phyloP scores from a whole-genome alignment of 2,113 vertebrate genomes.

The Kryptolebias marmoratus region DNA sequence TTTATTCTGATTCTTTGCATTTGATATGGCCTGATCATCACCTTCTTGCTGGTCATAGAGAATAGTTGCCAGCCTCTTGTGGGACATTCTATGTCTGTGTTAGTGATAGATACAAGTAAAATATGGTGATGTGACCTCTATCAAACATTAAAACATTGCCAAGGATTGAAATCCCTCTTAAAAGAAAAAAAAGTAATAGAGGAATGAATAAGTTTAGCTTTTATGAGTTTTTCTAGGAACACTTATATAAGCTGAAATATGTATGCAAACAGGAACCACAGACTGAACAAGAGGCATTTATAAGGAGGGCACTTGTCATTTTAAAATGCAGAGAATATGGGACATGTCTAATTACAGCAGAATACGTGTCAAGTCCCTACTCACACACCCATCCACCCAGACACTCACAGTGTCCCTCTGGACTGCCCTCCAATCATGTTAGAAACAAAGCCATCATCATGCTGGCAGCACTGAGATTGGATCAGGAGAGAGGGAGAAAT shows the following conservation, averaged over 20 bases:
- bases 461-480: slow-evolving; percentile 45
- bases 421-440: slow-evolving; percentile 41
- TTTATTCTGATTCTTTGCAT: too few relatives aligned
- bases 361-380: slow-evolving; percentile 12
- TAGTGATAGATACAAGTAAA: background rate
- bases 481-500: slow-evolving; percentile 24
- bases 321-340: slow-evolving; percentile 15
- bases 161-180: background rate
- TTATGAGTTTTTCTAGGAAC: background rate
- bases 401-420: slow-evolving; percentile 6
- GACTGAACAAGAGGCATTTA: background rate
- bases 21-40: too few relatives aligned
- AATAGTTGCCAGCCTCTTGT: background rate
- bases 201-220: background rate
- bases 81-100: background rate
- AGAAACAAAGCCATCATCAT: slow-evolving; percentile 56
- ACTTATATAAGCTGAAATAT: background rate
- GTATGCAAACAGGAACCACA: background rate
- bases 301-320: slow-evolving; percentile 7
- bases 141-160: background rate
- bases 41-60: too few relatives aligned
- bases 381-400: slow-evolving; percentile 8
- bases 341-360: slow-evolving; percentile 11
- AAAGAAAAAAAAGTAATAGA: background rate
- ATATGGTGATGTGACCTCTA: background rate